Evolutionary conservation across 1,140 invertebrate genomes (phyloP).

Genomic region (Subanguina moxae): DNA sequence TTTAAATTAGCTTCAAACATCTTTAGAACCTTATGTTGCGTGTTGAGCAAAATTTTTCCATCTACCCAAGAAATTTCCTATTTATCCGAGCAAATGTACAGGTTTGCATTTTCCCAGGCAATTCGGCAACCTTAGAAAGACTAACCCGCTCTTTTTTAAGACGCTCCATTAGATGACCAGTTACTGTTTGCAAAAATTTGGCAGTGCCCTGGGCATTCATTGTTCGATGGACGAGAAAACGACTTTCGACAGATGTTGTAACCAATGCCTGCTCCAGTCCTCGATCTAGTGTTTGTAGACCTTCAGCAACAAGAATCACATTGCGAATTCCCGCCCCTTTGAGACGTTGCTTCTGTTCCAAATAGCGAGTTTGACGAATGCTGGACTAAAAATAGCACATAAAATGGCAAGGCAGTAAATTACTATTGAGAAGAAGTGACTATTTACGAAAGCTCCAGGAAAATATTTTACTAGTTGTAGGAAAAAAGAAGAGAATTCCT

Average conservation of each 20-base stretch:
- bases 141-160: slow-evolving; percentile 35
- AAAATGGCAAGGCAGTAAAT: background rate
- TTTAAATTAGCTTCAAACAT: too few relatives aligned
- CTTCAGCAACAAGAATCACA: slow-evolving; percentile 42
- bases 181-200: slow-evolving; percentile 41
- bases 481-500: too few relatives aligned
- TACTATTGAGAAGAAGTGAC: background rate
- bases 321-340: slow-evolving; percentile 38
- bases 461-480: too few relatives aligned
- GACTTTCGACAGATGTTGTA: slow-evolving; percentile 37
- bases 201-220: slow-evolving; percentile 41
- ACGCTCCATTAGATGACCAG: slow-evolving; percentile 29
- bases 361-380: slow-evolving; percentile 45
- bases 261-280: slow-evolving; percentile 48
- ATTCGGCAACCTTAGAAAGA: too few relatives aligned
- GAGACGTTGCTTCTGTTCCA: slow-evolving; percentile 46
- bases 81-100: too few relatives aligned
- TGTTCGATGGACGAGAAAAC: slow-evolving; percentile 48
- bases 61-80: too few relatives aligned
- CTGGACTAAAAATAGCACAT: slow-evolving; percentile 35
- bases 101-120: too few relatives aligned
- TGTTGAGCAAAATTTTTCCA: too few relatives aligned
- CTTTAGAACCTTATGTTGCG: too few relatives aligned
- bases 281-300: slow-evolving; percentile 20
- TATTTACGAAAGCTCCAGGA: too few relatives aligned